Base-by-base conservation (phyloP, 2,888 invertebrate genomes). In the Allophyes oxyacanthae region DNA sequence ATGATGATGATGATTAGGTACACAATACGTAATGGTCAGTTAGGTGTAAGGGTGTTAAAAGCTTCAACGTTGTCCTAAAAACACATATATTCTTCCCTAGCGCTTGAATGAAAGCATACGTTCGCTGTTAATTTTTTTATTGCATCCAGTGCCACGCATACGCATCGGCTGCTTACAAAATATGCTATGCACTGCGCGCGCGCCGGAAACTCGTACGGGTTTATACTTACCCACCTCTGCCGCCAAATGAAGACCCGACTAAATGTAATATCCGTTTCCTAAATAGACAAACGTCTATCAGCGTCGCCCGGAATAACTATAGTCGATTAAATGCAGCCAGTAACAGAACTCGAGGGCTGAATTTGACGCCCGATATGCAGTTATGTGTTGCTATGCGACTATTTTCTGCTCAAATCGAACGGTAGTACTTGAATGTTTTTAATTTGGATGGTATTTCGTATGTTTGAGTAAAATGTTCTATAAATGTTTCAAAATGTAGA, bases 221-320 rank as follows among this genome's bases (percentile, higher is more conserved):
- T 90, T 90, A 91, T 91, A 89, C 88, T 84, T 87, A 88, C 89
- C 88, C 89, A 91, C 91, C 92, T 90, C 88, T 87, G 88, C 92
- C 89, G 91, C 91, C 91, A 91, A 93, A 92, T 91, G 93, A 88
- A 92, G 90, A 88, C 88, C 83, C 89, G 88, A 88, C 92, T 91
- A 91, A 91, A 92, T 91, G 92, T 92, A 91, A 92, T 93, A 92
- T 94, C 94, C 94, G 93, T 90, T 94, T 94, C 94, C 94, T 93
- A 94, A 94, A 93, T 92, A 92, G 93, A 92, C 91, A 90, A 91
- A 89, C 91, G 93, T 89, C 90, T 90, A 92, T 90, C 90, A 86
- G 84, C 86, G 88, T 84, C 88, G 92, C 91, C 88, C 86, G 83
- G 93, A 93, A 94, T 94, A 92, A 91, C 90, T 92, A 90, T 88